Base-by-base conservation (phyloP, 1,140 invertebrate genomes). In the Homalodisca vitripennis region DNA sequence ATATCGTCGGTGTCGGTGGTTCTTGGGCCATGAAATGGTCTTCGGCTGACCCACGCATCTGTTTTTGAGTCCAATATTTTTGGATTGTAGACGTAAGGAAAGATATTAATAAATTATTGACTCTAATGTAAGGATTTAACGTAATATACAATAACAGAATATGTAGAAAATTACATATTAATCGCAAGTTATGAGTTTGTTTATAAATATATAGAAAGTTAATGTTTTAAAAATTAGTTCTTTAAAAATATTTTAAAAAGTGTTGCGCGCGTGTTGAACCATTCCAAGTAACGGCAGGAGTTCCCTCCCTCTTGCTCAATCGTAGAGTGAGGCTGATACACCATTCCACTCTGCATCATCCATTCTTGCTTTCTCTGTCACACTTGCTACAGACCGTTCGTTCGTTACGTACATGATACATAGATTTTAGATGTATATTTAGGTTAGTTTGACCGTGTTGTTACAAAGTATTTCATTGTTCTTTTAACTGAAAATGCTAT, bases 351-450 rank as follows among this genome's bases (percentile, higher is more conserved):
- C 60, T 29, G 34, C 55, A 41, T 26, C 62, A 57, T 17, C 34
- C 31, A 68, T 46, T 55, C 31, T 48, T 68, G 67, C 55, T 71
- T 62, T 57, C 60, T 71, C 32, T 69, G 68, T 66, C 46, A 48
- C 57, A 41, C 47, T 14, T 30, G 26, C 31, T 6, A 22, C 48
- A 53, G 48, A 10, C 17, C 48, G n/a, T n/a, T n/a, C 48, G 48
- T 51, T 51, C 55, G 55, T 22, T 53, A 53, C 48, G 12, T 53
- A 53, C 48, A 53, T 53, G 69, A 71, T 74, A 74, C 53, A 66
- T 74, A 74, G 73, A 71, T 60, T 70, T 70, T 74, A 74, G 73
- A 71, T 74, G 71, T 74, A 72, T 69, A 72, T 70, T 70, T 74
- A 74, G 73, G 71, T 69, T 74, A 74, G 73, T 72, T 64, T 74